Base-by-base conservation (phyloP, 23 tunicate genomes). In the Botrylloides violaceus region DNA sequence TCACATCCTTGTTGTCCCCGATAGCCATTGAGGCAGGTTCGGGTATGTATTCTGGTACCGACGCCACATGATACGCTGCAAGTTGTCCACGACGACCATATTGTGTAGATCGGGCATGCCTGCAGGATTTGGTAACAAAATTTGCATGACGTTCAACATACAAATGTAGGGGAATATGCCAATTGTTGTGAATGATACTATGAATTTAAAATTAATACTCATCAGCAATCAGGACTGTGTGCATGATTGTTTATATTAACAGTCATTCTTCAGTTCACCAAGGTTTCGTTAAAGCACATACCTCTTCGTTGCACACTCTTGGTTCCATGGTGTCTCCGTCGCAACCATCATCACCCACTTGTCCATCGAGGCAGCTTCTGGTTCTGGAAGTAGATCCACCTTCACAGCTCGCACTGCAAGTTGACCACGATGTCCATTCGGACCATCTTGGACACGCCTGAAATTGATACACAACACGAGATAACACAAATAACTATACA, bases 401-500 rank as follows among this genome's bases (percentile, higher is more conserved):
- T 12, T 43, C 74, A 22, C 74, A 68, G 6, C 56, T 37, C 4
- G 56, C 58, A 4, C 56, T 36, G n/a, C 74, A 68, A 32, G 21
- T 68, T 1, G 74, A 35, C 74, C 74, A 68, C 28, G 2, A 19
- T 0, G 57, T 68, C 74, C 74, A 68, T 9, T 24, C 26, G 26
- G 74, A 36, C 74, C 74, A 68, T 68, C 37, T 24, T 28, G 74
- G 74, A 28, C 74, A 68, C 31, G 50, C 64, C 93, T 75, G 53
- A 32, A 20, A 20, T 7, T 43, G 12, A 15, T 43, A 43, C 53
- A 43, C 53, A 43, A n/a, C n/a, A n/a, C n/a, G n/a, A n/a, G n/a
- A n/a, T n/a, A n/a, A n/a, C n/a, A n/a, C n/a, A n/a, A n/a, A n/a
- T n/a, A n/a, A n/a, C n/a, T n/a, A n/a, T n/a, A n/a, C n/a, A n/a